Percentiles rank a stretch among this genome's conserved stretches.
Conservation (phyloP, 2,797 vertebrate genomes). For the Arnoldichthys spilopterus region DNA sequence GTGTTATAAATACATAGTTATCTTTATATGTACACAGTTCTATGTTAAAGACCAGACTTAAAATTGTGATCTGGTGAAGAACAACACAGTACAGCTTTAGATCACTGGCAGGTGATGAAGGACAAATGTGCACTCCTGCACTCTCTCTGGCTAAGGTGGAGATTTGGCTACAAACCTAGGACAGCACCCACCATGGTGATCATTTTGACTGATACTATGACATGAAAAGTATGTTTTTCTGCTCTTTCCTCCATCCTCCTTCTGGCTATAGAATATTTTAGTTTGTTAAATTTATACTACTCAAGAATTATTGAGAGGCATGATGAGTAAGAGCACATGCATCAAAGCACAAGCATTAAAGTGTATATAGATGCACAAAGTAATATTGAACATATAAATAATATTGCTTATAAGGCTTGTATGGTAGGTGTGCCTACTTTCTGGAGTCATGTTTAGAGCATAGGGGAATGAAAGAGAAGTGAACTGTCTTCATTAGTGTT, state of each 20-base stretch:
- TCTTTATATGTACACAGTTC: background rate
- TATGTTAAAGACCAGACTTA: background rate
- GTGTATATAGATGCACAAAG: too few species aligned
- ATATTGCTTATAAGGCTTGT: too few species aligned
- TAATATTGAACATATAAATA: too few species aligned
- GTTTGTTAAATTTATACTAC: too few species aligned
- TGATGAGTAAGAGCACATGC: too few species aligned
- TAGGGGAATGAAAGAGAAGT: too few species aligned
- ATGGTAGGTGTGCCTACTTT: too few species aligned
- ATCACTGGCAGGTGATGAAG: background rate
- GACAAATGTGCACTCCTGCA: background rate
- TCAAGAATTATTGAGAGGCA: too few species aligned
- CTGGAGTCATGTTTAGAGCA: too few species aligned
- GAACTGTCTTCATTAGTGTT: too few species aligned
- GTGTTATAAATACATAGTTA: background rate
- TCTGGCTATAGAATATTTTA: background rate
- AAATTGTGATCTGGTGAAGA: background rate
- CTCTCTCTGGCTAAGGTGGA: background rate
- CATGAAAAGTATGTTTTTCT: background rate
- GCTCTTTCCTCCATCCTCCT: background rate
- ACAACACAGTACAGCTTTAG: background rate
- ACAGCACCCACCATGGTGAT: background rate
- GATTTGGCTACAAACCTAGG: background rate
- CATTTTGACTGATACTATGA: background rate
- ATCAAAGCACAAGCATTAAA: too few species aligned